Conservation (phyloP, 2,888 invertebrate species). For the Ferdinandea cuprea region DNA sequence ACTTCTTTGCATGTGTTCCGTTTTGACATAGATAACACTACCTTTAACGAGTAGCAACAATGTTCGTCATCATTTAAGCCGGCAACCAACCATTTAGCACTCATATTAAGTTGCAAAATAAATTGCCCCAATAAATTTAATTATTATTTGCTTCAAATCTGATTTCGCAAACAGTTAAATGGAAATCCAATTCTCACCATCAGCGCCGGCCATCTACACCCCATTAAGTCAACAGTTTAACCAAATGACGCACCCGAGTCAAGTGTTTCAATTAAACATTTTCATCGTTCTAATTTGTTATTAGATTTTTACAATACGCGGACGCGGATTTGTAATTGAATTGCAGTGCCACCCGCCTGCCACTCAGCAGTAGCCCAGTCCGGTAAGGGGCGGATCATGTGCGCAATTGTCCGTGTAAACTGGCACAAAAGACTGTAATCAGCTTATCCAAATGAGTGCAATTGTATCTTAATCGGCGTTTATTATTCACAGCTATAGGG, state of each 20-base stretch:
- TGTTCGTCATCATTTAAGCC: too few relatives aligned
- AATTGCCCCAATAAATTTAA: background rate
- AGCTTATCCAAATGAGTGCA: slow-evolving; percentile 64
- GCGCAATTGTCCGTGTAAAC: slow-evolving; percentile 43
- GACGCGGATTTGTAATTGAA: slow-evolving; percentile 69
- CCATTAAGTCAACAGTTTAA: slow-evolving; percentile 24
- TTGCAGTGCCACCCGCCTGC: slow-evolving; percentile 21
- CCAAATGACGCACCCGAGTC: slow-evolving; percentile 46
- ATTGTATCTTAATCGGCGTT: slow-evolving; percentile 54
- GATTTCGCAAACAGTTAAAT: background rate
- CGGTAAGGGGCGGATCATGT: slow-evolving; percentile 27
- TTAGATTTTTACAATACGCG: slow-evolving; percentile 55
- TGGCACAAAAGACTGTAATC: slow-evolving; percentile 58
- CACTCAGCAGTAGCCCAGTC: background rate
- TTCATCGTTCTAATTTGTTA: slow-evolving; percentile 59
- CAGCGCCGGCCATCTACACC: slow-evolving; percentile 4
- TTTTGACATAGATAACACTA: too few relatives aligned
- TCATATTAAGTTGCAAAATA: background rate
- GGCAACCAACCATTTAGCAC: background rate
- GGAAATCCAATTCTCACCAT: background rate
- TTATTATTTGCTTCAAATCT: background rate
- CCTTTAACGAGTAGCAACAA: too few relatives aligned
- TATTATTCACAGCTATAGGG: slow-evolving; percentile 47
- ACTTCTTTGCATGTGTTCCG: too few relatives aligned
- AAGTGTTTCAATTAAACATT: slow-evolving; percentile 66